Base-by-base conservation (phyloP, 2,888 invertebrate genomes). In the Diarsia rubi region DNA sequence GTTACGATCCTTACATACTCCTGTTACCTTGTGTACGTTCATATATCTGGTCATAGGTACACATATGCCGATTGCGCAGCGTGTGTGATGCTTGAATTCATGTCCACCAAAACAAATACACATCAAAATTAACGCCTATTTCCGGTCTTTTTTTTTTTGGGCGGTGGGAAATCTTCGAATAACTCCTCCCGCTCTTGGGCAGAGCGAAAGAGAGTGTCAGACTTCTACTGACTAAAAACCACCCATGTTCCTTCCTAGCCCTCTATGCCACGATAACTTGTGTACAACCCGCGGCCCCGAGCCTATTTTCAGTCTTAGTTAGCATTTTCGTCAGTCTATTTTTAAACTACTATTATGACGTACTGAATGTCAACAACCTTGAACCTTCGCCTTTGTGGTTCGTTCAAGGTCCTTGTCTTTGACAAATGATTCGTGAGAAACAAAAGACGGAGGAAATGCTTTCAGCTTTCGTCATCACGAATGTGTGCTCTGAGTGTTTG, bases 401-500 rank as follows among this genome's bases (percentile, higher is more conserved):
- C 67, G 57, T 85, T 85, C 82, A 85, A 84, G 86, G 88, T 59
- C 81, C 75, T 78, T 90, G 90, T 88, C 92, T 85, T 87, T 92
- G 92, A 92, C 86, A 91, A 92, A 92, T 92, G 90, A 89, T 84
- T 87, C 84, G 80, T 83, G 69, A 72, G 78, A 89, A 90, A 91
- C 91, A 92, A 91, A 87, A 83, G 86, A 71, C 78, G 64, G 66
- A 74, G 78, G 78, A 76, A 84, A 87, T 79, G 88, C 78, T 88
- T 87, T 82, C 83, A 86, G 72, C 81, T 84, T 79, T 84, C 75
- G 69, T 78, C 74, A 62, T 76, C 75, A 62, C 49, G 57, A 54
- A 37, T 27, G 44, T 71, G 52, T 74, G 47, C 64, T 44, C 11
- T 73, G 24, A 45, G n/a, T 8, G 12, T 57, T 42, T 77, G 47